Conservation (phyloP, 2,888 invertebrate species). For the Stramonita haemastoma region DNA sequence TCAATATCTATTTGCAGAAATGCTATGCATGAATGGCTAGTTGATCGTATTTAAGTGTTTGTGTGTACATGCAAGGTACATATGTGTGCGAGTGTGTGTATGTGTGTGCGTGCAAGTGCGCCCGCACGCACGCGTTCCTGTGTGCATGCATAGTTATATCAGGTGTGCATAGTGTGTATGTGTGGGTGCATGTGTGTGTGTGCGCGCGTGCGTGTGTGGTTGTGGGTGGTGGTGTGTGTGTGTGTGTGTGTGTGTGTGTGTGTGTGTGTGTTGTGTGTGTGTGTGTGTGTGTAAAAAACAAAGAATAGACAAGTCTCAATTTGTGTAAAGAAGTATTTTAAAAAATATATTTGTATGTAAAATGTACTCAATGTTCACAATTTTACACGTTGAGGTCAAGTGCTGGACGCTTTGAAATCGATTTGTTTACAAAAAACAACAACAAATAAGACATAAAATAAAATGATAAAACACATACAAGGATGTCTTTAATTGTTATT, state of each 20-base stretch:
- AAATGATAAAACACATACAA: no score
- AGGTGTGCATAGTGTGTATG: neutral
- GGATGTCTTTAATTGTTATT: no score
- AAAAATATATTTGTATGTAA: no score
- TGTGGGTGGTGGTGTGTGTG: conserved; percentile 4
- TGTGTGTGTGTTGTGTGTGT: neutral
- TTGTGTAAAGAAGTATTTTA: neutral
- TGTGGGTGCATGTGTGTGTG: neutral
- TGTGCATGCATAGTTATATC: neutral
- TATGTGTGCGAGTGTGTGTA: neutral
- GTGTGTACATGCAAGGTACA: neutral
- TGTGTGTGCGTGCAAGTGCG: neutral
- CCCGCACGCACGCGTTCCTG: neutral
- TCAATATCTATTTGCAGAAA: no score
- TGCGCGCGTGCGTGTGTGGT: neutral
- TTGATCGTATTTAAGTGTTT: neutral
- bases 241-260: conserved; percentile 18
- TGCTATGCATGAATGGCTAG: no score
- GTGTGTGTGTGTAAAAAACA: neutral
- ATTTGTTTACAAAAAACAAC: no score
- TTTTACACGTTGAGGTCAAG: no score
- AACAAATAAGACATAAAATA: no score
- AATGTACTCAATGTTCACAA: no score
- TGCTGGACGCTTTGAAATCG: no score
- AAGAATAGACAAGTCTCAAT: neutral